Conservation (phyloP, 2,888 invertebrate genomes). For the Tubulanus polymorphus region DNA sequence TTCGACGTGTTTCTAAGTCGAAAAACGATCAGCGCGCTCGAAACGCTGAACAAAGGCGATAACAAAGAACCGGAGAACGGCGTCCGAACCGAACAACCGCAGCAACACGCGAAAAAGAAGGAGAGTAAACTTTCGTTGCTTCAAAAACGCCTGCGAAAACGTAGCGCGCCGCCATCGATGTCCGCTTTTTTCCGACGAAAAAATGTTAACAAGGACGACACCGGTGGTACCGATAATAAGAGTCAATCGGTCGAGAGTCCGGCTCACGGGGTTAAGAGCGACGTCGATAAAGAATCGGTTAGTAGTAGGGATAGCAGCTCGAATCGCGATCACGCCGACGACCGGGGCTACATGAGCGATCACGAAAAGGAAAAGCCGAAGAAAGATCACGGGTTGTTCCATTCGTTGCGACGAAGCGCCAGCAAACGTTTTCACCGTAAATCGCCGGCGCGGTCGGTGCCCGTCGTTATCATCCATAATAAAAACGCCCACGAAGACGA, state of each 20-base stretch:
- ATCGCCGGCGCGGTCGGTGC: too few species aligned
- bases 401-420: too few species aligned
- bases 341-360: too few species aligned
- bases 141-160: background rate
- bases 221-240: background rate
- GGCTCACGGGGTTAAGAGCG: background rate
- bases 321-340: background rate
- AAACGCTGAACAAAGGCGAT: background rate
- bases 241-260: background rate
- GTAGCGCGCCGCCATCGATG: background rate
- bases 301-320: background rate
- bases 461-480: too few species aligned
- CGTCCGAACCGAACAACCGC: too few species aligned
- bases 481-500: too few species aligned
- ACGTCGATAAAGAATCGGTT: background rate
- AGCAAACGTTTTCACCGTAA: too few species aligned
- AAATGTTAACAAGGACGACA: background rate
- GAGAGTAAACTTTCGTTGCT: background rate
- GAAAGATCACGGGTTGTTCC: too few species aligned
- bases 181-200: constrained; percentile 1
- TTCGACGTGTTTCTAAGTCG: background rate
- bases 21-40: background rate
- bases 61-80: background rate
- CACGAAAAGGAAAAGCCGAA: too few species aligned
- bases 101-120: background rate